A percentile compares a stretch with the other conserved stretches of the same genome.
phyloP scores from a whole-genome alignment of 1,140 invertebrate genomes.

The Leptonema lineaticorne region DNA sequence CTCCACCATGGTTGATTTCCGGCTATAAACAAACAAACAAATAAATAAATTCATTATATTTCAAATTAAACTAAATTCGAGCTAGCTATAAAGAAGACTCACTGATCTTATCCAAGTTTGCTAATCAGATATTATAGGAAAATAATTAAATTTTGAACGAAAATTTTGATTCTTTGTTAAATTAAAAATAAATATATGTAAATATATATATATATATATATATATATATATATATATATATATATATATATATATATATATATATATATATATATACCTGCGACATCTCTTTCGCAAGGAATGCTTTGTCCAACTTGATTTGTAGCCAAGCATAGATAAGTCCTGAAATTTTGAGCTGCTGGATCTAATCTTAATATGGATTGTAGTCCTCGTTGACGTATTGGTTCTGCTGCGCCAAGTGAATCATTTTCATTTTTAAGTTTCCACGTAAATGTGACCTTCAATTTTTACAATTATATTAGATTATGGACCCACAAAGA shows the following conservation, averaged over 20 bases:
- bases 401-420: constrained; percentile 59
- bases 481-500: not conserved
- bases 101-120: constrained; percentile 53
- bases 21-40: constrained; percentile 45
- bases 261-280: no score
- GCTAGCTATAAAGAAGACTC: no score
- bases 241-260: no score
- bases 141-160: not conserved
- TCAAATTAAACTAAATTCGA: constrained; percentile 10
- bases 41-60: constrained; percentile 20
- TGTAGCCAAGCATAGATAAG: constrained; percentile 81
- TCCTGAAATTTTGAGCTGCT: constrained; percentile 66
- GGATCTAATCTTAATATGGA: constrained; percentile 69
- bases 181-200: no score
- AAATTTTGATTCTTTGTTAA: not conserved
- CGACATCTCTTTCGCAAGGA: constrained; percentile 77
- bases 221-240: no score
- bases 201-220: no score
- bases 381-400: constrained; percentile 57
- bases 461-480: not conserved
- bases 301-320: constrained; percentile 75
- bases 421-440: constrained; percentile 82
- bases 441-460: constrained; percentile 71
- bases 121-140: constrained; percentile 43
- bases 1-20: constrained; percentile 70